A percentile compares a stretch with the other conserved stretches of the same genome.
These are phyloP conservation scores for Tetranychus cinnabarinus DNA, from an alignment of 1,140 invertebrate species.

Conservation along the genomic window DNA sequence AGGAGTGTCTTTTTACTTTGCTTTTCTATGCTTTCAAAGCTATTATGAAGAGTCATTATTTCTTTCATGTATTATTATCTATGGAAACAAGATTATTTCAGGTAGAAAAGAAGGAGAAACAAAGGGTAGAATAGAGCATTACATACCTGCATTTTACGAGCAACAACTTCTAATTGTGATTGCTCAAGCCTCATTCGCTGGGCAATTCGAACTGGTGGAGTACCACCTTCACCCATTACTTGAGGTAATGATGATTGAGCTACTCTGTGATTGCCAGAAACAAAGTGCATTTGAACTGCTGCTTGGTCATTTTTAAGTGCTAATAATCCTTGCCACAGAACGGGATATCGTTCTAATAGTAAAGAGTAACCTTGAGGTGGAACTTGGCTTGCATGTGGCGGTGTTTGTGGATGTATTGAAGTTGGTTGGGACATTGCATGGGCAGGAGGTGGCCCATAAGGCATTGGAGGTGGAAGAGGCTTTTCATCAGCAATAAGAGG, in stretches of 20 bases:
- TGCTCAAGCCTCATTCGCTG: slow-evolving; percentile 88
- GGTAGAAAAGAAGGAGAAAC: neutral
- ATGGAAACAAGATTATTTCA: too few species aligned
- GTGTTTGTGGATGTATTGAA: slow-evolving; percentile 23
- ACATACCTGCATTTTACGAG: slow-evolving; percentile 77
- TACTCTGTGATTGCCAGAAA: slow-evolving; percentile 69
- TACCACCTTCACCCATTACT: slow-evolving; percentile 38
- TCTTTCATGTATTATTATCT: too few species aligned
- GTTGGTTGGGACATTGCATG: slow-evolving; percentile 10
- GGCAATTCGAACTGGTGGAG: slow-evolving; percentile 62
- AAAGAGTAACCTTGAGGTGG: slow-evolving; percentile 50
- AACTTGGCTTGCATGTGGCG: slow-evolving; percentile 44
- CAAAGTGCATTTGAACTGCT: slow-evolving; percentile 91
- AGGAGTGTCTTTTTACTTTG: too few species aligned
- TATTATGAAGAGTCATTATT: neutral
- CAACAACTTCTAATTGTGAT: slow-evolving; percentile 76
- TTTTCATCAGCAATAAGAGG: neutral
- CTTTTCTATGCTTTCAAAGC: too few species aligned
- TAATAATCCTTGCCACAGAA: slow-evolving; percentile 86
- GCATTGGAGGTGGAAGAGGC: slow-evolving; percentile 1
- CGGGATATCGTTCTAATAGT: slow-evolving; percentile 47
- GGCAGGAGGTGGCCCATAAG: slow-evolving; percentile 12
- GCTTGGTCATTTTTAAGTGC: slow-evolving; percentile 87
- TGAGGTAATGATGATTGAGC: slow-evolving; percentile 55
- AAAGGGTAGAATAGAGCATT: slow-evolving; percentile 3